Evolutionary conservation across 2,888 invertebrate species (phyloP).

Genomic region (Rhaphigaster nebulosa): DNA sequence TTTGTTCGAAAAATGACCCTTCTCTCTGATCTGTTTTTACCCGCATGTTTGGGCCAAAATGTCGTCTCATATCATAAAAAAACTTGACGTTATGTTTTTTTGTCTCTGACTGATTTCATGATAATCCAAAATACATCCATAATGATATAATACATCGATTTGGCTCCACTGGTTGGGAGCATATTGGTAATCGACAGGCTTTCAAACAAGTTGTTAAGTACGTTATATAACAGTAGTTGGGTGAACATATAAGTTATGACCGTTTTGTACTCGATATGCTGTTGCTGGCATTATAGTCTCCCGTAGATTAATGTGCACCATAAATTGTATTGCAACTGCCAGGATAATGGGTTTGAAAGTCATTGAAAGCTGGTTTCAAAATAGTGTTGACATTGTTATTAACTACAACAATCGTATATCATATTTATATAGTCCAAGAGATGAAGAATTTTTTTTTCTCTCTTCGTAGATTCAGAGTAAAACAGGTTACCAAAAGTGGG

Average conservation of each 20-base stretch:
- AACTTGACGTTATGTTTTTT: too few relatives aligned
- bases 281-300: background rate
- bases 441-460: background rate
- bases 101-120: too few relatives aligned
- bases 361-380: background rate
- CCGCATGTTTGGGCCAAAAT: too few relatives aligned
- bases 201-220: background rate
- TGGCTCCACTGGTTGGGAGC: too few relatives aligned
- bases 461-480: background rate
- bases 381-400: background rate
- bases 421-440: background rate
- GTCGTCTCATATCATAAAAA: too few relatives aligned
- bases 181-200: background rate
- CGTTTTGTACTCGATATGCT: background rate
- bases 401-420: background rate
- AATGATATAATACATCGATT: too few relatives aligned
- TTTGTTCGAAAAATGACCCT: too few relatives aligned
- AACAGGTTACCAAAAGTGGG: too few relatives aligned
- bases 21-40: too few relatives aligned
- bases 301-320: background rate
- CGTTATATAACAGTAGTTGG: background rate
- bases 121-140: too few relatives aligned
- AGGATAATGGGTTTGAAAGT: background rate
- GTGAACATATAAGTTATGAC: background rate
- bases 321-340: background rate